Evolutionary conservation across 2,888 invertebrate genomes (phyloP), one percentile per base, ranked within the genome.

Genomic region (Junonia oenone): DNA sequence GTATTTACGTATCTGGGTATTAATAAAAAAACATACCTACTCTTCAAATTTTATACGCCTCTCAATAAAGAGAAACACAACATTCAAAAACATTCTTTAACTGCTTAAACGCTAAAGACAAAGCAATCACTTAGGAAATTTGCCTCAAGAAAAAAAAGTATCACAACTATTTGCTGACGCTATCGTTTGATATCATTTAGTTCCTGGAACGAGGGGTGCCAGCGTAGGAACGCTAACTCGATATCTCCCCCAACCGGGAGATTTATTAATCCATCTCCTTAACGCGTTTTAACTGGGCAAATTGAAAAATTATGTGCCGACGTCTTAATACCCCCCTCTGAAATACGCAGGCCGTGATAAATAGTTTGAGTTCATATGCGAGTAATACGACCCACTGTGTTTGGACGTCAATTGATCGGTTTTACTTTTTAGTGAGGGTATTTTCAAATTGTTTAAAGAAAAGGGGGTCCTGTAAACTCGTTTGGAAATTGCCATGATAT

Each of bases 211-310:
- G 60, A 62, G 59, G 56, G 58, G 70, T 65, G 68, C n/a, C n/a
- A n/a, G n/a, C 63, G 68, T 58, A 64, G 71, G 75, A 68, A 74
- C 76, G 76, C 71, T 83, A 83, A 83, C 82, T 80, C 75, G 76
- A 83, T 83, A 73, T 66, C 73, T 71, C 81, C 83, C 82, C 78
- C 66, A 68, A 68, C 65, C 54, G 71, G 72, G 76, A 83, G 86
- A 89, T 89, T 88, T 87, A 87, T 88, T 86, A 86, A 89, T 88
- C 88, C 83, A 86, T 85, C 87, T 81, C 79, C 79, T 83, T 78
- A 85, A 82, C 81, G 78, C 76, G 74, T 72, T 75, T 82, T 83
- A 83, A 83, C 81, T 77, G 81, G 75, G 77, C 76, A 81, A 83
- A 83, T 83, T 83, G 83, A 83, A 83, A 83, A 83, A 83, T 83